phyloP scores from a whole-genome alignment of 1,140 invertebrate genomes.

The Stegodyphus dumicola region DNA sequence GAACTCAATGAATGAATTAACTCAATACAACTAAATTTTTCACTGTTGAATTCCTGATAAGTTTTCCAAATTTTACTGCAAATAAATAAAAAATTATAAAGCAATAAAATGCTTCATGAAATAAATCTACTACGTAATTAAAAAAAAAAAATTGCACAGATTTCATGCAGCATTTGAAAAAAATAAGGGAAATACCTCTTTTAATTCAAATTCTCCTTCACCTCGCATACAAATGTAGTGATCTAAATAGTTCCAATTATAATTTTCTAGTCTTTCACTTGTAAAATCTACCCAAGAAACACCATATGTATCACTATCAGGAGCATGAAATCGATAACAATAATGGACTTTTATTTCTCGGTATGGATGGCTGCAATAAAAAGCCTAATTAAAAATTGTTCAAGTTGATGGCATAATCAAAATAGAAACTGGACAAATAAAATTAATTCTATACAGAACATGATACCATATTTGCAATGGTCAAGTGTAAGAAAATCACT shows the following conservation, averaged over 20 bases:
- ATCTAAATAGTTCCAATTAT: constrained; percentile 98
- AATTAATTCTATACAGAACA: too few species aligned
- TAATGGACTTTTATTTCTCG: constrained; percentile 90
- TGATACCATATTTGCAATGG: not conserved
- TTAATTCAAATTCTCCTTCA: constrained; percentile 83
- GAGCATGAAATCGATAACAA: constrained; percentile 90
- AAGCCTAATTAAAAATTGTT: constrained; percentile 9
- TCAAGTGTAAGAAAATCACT: too few species aligned
- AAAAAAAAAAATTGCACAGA: too few species aligned
- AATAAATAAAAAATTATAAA: too few species aligned
- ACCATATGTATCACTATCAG: constrained; percentile 92
- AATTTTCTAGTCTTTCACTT: constrained; percentile 94
- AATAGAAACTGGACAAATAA: too few species aligned
- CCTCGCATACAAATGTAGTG: constrained; percentile 95
- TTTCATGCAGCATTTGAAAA: too few species aligned
- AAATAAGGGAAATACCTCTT: constrained; percentile 75
- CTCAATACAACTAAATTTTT: too few species aligned
- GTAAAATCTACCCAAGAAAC: constrained; percentile 95
- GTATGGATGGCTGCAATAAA: constrained; percentile 82
- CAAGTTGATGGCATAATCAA: not conserved
- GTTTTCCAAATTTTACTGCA: too few species aligned
- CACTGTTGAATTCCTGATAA: too few species aligned
- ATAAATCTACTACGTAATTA: too few species aligned
- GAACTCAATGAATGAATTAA: too few species aligned
- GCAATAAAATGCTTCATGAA: too few species aligned